Evolutionary conservation across 92 coral and sea anemone genomes (phyloP).

Genomic region (Virgularia gustaviana): DNA sequence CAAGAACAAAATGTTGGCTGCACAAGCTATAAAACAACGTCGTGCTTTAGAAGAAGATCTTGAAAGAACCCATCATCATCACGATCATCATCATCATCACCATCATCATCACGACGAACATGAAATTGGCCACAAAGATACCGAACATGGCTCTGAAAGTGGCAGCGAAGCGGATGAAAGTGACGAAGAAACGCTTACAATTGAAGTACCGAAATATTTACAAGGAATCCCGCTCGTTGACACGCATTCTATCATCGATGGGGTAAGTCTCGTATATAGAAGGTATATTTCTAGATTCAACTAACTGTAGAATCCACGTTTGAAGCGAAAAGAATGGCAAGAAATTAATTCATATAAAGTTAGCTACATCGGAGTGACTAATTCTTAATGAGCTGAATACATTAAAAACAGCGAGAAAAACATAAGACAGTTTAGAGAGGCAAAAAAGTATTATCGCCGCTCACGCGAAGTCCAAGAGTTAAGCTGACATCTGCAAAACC

Average conservation of each 20-base stretch:
- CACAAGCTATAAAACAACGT: conserved; percentile 78
- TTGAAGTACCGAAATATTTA: conserved; percentile 77
- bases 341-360: conserved; percentile 14
- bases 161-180: conserved; percentile 44
- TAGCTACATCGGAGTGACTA: conserved; percentile 18
- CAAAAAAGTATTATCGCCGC: not conserved
- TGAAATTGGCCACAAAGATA: conserved; percentile 50
- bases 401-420: conserved; percentile 14
- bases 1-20: conserved; percentile 86
- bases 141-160: conserved; percentile 44
- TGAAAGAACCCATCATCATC: conserved; percentile 46
- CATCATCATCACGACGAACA: conserved; percentile 63
- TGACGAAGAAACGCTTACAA: conserved; percentile 44
- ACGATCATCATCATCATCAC: conserved; percentile 58
- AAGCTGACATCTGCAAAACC: no score
- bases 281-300: no score
- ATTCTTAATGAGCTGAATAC: conserved; percentile 34
- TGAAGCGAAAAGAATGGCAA: conserved; percentile 32
- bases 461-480: no score
- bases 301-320: no score
- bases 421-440: not conserved
- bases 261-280: not conserved
- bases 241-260: conserved; percentile 56
- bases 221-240: conserved; percentile 95
- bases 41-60: conserved; percentile 67